Evolutionary conservation across 2,797 vertebrate genomes (phyloP), one percentile per base, ranked within the genome.

Genomic region (Mus minutoides): DNA sequence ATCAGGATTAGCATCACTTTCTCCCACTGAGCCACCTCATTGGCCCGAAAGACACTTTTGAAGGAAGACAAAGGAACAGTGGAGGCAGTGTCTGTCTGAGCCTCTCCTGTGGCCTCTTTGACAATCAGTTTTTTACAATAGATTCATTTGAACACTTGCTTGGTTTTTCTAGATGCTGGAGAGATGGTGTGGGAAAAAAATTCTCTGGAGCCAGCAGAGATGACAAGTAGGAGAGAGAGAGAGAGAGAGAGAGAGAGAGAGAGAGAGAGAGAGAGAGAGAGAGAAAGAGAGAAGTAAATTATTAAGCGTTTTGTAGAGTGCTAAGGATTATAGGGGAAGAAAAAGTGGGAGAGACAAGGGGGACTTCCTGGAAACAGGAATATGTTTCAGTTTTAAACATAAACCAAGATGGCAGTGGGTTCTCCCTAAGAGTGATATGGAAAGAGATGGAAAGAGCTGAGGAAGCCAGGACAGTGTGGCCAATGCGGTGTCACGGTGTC

Each of bases 401-500:
- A 22, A 29, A 31, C 12, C 1, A 16, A n/a, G 24, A 16, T 16
- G 4, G 7, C 17, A 13, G 4, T 12, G 24, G 6, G 4, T 31
- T 37, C 29, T 91, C 2, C 19, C 40, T 71, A 46, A 24, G 34
- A 16, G 14, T 43, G 2, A n/a, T 24, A 4, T 6, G n/a, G 6
- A 4, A 46, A 34, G 62, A 34, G 60, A 82, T 64, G 26, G 24
- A 46, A 56, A 6, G 19, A 40, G 12, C 40, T 1, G 54, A 78
- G 40, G 49, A 52, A 64, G 19, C 43, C 37, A 2, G 2, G 24
- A 40, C 3, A 43, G 8, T n/a, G 13, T n/a, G 58, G 6, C 56
- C 79, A 82, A 13, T 22, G 49, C 40, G 37, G 29, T 16, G 0
- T 82, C 11, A 54, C n/a, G n/a, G n/a, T n/a, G n/a, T n/a, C n/a